phyloP scores from a whole-genome alignment of 2,888 invertebrate genomes.

The Mantis religiosa region DNA sequence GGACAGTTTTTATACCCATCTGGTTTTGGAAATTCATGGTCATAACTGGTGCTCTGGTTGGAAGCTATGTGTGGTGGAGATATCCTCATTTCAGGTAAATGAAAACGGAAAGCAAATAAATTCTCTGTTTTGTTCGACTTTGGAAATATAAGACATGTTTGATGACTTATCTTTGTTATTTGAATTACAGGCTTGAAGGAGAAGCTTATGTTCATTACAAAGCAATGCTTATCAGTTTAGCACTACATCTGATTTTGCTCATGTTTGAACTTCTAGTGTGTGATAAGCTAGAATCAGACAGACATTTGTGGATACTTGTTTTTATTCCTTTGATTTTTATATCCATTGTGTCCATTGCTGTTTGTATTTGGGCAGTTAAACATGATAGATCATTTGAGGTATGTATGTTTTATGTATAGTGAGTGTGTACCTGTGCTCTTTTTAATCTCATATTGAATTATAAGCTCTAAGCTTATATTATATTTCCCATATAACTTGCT shows the following conservation, averaged over 20 bases:
- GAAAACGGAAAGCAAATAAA: background rate
- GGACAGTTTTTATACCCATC: conserved; percentile 93
- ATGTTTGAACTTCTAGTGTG: conserved; percentile 96
- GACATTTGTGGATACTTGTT: conserved; percentile 85
- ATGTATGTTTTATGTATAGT: conserved; percentile 36
- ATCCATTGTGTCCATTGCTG: conserved; percentile 92
- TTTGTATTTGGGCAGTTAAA: conserved; percentile 97
- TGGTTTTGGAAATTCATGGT: conserved; percentile 97
- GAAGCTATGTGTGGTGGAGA: conserved; percentile 93
- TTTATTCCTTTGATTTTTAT: conserved; percentile 96
- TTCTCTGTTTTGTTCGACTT: background rate
- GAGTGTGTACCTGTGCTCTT: too few relatives aligned
- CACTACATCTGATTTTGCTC: conserved; percentile 86
- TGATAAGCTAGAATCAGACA: conserved; percentile 84
- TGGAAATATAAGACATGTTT: background rate
- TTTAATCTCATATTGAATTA: too few relatives aligned
- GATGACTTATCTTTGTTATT: conserved; percentile 12
- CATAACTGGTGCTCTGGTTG: conserved; percentile 83
- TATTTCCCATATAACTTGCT: too few relatives aligned
- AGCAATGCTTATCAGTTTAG: conserved; percentile 94
- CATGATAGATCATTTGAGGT: conserved; percentile 97
- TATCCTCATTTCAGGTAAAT: conserved; percentile 88
- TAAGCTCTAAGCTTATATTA: too few relatives aligned
- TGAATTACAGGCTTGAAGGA: conserved; percentile 74
- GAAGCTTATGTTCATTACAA: conserved; percentile 97